Conservation (phyloP, 2,888 invertebrate species). For the Epistrophella euchroma region DNA sequence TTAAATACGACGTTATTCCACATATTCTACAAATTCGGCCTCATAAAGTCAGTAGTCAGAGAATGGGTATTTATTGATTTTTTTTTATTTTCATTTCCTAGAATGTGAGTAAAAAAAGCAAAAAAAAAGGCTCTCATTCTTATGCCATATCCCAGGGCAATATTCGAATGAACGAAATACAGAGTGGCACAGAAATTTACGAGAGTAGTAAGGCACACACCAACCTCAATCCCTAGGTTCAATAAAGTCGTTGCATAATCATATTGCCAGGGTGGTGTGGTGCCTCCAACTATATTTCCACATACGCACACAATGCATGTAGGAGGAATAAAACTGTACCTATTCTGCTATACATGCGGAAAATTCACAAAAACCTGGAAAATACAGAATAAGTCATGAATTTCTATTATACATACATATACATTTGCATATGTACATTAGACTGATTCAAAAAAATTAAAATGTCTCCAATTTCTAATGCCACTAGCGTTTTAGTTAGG, state of each 20-base stretch:
- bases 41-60: slow-evolving; percentile 30
- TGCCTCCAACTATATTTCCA: slow-evolving; percentile 11
- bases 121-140: neutral
- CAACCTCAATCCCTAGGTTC: slow-evolving; percentile 64
- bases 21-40: slow-evolving; percentile 50
- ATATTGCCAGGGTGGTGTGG: slow-evolving; percentile 16
- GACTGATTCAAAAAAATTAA: too few relatives aligned
- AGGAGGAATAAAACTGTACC: neutral
- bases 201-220: slow-evolving; percentile 51
- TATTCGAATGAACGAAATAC: slow-evolving; percentile 49
- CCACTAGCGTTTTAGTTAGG: too few relatives aligned
- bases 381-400: slow-evolving; percentile 48
- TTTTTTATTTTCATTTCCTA: slow-evolving; percentile 44
- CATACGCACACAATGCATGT: slow-evolving; percentile 19
- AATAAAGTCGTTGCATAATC: slow-evolving; percentile 68
- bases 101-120: slow-evolving; percentile 17
- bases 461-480: too few relatives aligned
- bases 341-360: neutral
- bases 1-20: slow-evolving; percentile 51
- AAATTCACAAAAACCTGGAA: slow-evolving; percentile 14
- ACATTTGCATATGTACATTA: too few relatives aligned
- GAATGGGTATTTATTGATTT: slow-evolving; percentile 61
- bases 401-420: too few relatives aligned
- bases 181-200: slow-evolving; percentile 37
- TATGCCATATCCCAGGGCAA: slow-evolving; percentile 45